These are phyloP conservation scores for Antennarius maculatus DNA, from an alignment of 2,797 vertebrate genomes.

Conservation along the genomic window DNA sequence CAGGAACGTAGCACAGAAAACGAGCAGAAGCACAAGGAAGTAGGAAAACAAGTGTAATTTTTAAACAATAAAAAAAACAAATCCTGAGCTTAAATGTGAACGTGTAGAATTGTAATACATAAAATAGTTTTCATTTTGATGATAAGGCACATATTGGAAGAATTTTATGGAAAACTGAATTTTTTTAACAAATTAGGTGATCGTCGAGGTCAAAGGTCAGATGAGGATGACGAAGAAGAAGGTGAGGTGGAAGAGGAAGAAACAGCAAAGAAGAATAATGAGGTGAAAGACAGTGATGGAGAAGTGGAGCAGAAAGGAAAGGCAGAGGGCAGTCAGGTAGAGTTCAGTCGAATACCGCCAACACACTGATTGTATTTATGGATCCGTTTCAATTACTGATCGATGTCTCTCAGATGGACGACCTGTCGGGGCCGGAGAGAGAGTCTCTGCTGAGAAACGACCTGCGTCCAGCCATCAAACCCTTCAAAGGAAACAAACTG, in stretches of 20 bases:
- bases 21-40: too few relatives aligned
- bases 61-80: too few relatives aligned
- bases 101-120: too few relatives aligned
- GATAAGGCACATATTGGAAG: too few relatives aligned
- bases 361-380: background rate
- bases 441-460: slow-evolving; percentile 94
- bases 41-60: too few relatives aligned
- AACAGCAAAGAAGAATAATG: slow-evolving; percentile 80
- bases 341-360: background rate
- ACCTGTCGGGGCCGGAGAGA: slow-evolving; percentile 87
- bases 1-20: too few relatives aligned
- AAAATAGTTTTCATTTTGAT: too few relatives aligned
- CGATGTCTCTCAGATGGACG: slow-evolving; percentile 79
- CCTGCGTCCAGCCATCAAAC: slow-evolving; percentile 86
- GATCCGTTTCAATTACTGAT: background rate
- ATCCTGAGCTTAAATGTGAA: too few relatives aligned
- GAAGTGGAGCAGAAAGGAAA: slow-evolving; percentile 69
- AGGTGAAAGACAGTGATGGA: slow-evolving; percentile 77
- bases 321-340: slow-evolving; percentile 58
- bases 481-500: slow-evolving; percentile 94
- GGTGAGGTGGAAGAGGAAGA: slow-evolving; percentile 86
- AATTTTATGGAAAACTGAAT: background rate
- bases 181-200: slow-evolving; percentile 43
- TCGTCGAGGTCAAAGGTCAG: slow-evolving; percentile 51
- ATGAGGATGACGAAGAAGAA: slow-evolving; percentile 84